Evolutionary conservation across 2,888 invertebrate genomes (phyloP).

Genomic region (Neria commutata): DNA sequence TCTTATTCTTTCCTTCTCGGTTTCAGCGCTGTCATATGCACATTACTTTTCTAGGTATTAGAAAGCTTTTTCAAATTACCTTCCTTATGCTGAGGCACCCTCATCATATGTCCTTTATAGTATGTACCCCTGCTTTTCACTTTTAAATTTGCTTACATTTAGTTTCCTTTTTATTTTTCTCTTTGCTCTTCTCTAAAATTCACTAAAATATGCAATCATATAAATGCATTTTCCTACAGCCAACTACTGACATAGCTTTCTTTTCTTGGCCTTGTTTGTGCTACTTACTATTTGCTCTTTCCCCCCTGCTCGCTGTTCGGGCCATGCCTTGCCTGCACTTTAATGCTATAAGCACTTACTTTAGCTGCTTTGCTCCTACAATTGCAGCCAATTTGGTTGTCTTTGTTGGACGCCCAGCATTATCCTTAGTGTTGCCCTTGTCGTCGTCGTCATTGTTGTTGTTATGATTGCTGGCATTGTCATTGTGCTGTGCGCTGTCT

Average conservation of each 20-base stretch:
- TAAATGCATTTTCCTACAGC: not conserved
- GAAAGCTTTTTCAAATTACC: too few species aligned
- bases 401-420: constrained; percentile 6
- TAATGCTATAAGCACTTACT: too few species aligned
- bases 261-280: too few species aligned
- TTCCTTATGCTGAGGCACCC: too few species aligned
- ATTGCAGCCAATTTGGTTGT: not conserved
- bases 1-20: not conserved
- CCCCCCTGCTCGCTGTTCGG: not conserved
- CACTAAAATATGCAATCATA: too few species aligned
- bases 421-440: not conserved
- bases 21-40: not conserved
- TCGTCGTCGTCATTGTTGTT: constrained; percentile 7
- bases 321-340: not conserved
- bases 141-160: too few species aligned
- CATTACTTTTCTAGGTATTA: too few species aligned
- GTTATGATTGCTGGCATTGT: too few species aligned
- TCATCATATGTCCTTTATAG: too few species aligned
- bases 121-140: too few species aligned
- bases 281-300: constrained; percentile 3
- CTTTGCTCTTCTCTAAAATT: too few species aligned
- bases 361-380: not conserved
- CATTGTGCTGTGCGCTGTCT: not conserved
- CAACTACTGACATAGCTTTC: not conserved
- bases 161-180: too few species aligned